Evolutionary conservation across 2,888 invertebrate genomes (phyloP).

Genomic region (Timema cristinae): DNA sequence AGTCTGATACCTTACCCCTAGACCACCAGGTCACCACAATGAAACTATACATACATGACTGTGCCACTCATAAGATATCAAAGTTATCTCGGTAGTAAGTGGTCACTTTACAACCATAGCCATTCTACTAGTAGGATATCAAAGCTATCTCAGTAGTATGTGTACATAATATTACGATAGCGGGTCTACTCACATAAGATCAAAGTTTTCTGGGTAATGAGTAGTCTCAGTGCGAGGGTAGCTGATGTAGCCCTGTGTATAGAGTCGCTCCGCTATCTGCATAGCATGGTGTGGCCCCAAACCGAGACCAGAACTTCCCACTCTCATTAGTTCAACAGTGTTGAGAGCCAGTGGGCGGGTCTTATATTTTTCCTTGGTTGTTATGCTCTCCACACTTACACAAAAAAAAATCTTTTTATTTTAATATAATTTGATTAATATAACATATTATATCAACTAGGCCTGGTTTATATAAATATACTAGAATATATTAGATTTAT

Average conservation of each 20-base stretch:
- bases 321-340: conserved; percentile 93
- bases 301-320: conserved; percentile 84
- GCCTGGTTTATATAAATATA: no score
- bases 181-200: conserved; percentile 63
- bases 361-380: conserved; percentile 82
- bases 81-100: no score
- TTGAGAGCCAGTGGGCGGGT: conserved; percentile 87
- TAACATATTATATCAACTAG: no score
- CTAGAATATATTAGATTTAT: no score
- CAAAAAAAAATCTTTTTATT: conserved; percentile 7
- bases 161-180: neutral
- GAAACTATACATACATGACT: no score
- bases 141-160: neutral
- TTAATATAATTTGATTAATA: no score
- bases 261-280: conserved; percentile 87
- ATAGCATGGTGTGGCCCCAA: conserved; percentile 91
- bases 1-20: no score
- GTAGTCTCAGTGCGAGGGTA: conserved; percentile 99
- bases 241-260: conserved; percentile 95
- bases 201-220: conserved; percentile 91
- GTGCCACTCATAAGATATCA: no score
- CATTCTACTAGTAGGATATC: neutral
- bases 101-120: no score
- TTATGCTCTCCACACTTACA: conserved; percentile 67
- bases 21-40: no score